These are phyloP conservation scores for Pachycephus smyrnensis DNA, from an alignment of 2,888 invertebrate species.

Conservation along the genomic window DNA sequence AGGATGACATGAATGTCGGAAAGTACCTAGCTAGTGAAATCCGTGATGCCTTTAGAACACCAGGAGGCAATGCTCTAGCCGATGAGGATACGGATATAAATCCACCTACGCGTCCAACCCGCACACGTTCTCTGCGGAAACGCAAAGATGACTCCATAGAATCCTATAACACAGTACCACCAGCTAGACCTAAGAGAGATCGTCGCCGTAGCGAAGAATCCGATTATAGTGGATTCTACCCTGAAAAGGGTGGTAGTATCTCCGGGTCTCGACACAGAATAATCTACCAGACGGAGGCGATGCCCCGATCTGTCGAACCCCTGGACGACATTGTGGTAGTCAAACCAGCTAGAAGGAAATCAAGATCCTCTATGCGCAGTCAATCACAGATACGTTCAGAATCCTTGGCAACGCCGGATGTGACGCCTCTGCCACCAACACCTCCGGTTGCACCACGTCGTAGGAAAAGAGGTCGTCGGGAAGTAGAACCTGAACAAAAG, in stretches of 20 bases:
- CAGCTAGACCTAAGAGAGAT: slow-evolving; percentile 70
- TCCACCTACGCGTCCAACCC: slow-evolving; percentile 54
- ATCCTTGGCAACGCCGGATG: slow-evolving; percentile 26
- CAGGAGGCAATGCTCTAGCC: slow-evolving; percentile 74
- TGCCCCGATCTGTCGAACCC: slow-evolving; percentile 44
- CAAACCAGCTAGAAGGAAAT: slow-evolving; percentile 59
- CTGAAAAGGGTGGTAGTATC: slow-evolving; percentile 26
- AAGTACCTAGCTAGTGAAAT: slow-evolving; percentile 84
- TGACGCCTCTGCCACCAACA: slow-evolving; percentile 5
- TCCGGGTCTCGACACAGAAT: slow-evolving; percentile 48
- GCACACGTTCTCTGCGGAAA: slow-evolving; percentile 51
- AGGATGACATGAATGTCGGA: slow-evolving; percentile 84
- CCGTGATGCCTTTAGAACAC: slow-evolving; percentile 80
- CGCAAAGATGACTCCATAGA: slow-evolving; percentile 52
- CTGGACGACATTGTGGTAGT: slow-evolving; percentile 61
- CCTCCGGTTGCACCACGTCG: slow-evolving; percentile 50
- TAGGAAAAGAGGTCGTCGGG: slow-evolving; percentile 41
- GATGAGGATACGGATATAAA: slow-evolving; percentile 52
- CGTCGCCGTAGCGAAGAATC: slow-evolving; percentile 51
- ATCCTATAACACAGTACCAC: slow-evolving; percentile 52
- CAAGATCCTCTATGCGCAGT: slow-evolving; percentile 55
- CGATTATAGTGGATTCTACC: not conserved
- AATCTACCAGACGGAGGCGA: slow-evolving; percentile 56
- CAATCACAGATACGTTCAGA: slow-evolving; percentile 36
- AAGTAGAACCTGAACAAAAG: not conserved